Conservation (phyloP, 2,888 invertebrate genomes). For the Drosophila mercatorum region DNA sequence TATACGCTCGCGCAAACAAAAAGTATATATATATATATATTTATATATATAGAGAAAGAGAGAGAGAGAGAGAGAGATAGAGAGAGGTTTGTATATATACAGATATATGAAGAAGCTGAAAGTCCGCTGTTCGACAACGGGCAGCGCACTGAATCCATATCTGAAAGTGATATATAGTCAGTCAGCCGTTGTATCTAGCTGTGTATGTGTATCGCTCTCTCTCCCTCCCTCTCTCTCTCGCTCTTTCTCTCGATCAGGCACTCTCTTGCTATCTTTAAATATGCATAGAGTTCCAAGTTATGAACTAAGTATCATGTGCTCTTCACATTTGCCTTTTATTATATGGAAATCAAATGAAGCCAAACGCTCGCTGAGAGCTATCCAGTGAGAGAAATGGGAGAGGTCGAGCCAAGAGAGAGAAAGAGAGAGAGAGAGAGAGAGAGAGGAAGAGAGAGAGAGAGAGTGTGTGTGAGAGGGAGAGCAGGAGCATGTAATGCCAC, state of each 20-base stretch:
- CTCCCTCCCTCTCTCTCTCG: background rate
- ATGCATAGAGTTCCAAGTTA: constrained; percentile 22
- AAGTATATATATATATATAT: background rate
- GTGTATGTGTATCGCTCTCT: constrained; percentile 3
- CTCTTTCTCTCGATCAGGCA: background rate
- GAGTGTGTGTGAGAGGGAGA: background rate
- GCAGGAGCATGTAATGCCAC: constrained; percentile 4
- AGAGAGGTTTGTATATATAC: background rate
- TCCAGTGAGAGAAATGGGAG: background rate
- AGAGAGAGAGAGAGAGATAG: too few relatives aligned
- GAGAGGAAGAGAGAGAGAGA: background rate
- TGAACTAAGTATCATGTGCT: constrained; percentile 31
- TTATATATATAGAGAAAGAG: background rate
- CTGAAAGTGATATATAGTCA: constrained; percentile 65
- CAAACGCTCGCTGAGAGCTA: background rate
- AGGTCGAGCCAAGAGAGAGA: background rate
- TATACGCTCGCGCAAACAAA: constrained; percentile 43
- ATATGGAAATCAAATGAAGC: constrained; percentile 1
- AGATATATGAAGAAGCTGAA: constrained; percentile 14
- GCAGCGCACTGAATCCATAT: constrained; percentile 69
- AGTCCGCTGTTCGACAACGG: constrained; percentile 55
- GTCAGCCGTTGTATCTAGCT: constrained; percentile 22
- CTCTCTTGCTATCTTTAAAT: constrained; percentile 17
- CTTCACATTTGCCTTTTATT: constrained; percentile 15
- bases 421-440: background rate